These are phyloP conservation scores for Argyrosomus japonicus DNA, from an alignment of 2,113 vertebrate species.

Conservation along the genomic window DNA sequence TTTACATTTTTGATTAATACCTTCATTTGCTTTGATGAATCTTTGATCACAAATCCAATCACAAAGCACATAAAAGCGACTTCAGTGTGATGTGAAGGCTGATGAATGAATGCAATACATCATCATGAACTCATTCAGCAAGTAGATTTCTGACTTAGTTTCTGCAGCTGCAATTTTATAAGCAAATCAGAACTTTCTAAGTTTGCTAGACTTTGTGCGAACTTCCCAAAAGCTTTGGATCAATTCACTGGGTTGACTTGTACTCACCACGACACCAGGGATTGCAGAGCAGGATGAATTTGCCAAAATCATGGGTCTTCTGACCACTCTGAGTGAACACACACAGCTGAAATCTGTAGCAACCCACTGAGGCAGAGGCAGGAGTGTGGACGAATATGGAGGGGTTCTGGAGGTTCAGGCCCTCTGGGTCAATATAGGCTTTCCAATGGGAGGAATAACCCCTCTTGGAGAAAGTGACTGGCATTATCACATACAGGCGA, in stretches of 20 bases:
- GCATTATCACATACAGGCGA: conserved; percentile 49
- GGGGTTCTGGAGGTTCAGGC: conserved; percentile 17
- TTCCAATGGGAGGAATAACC: conserved; percentile 57
- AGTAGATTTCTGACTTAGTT: not conserved
- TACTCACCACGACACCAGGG: conserved; percentile 82
- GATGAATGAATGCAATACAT: not conserved
- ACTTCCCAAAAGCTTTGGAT: not conserved
- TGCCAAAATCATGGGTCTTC: not conserved
- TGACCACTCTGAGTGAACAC: not conserved
- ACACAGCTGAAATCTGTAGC: conserved; percentile 70
- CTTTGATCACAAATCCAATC: not conserved
- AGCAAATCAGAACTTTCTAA: not conserved
- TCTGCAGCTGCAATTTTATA: not conserved
- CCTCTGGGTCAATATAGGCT: conserved; percentile 54
- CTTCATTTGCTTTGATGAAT: not conserved
- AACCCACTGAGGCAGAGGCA: conserved; percentile 72
- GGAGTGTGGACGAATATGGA: conserved; percentile 73
- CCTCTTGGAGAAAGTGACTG: conserved; percentile 55
- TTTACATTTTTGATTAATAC: not conserved
- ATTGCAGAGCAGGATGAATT: conserved; percentile 81
- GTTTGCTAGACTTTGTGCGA: not conserved
- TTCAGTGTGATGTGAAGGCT: not conserved
- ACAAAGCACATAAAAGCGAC: not conserved
- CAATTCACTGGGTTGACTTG: not conserved
- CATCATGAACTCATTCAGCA: not conserved